A percentile compares a stretch with the other conserved stretches of the same genome.
Evolutionary conservation across 2,888 invertebrate species (phyloP).

Genomic region (Eilema caniola): DNA sequence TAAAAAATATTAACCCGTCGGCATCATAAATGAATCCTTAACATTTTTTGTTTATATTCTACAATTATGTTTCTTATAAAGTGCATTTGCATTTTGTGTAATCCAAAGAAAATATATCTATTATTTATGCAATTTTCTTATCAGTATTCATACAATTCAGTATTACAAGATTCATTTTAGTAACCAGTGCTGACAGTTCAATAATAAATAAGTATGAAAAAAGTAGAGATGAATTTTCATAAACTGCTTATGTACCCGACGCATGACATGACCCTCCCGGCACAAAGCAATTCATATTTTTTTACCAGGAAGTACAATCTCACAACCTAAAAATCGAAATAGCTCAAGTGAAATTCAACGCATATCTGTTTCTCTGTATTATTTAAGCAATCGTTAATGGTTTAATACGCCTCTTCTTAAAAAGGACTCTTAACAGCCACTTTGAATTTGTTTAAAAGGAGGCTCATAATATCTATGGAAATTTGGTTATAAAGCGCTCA

Average conservation of each 20-base stretch:
- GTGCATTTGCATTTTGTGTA: no score
- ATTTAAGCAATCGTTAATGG: not conserved
- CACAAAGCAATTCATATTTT: not conserved
- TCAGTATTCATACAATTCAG: not conserved
- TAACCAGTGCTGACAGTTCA: no score
- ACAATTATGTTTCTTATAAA: not conserved
- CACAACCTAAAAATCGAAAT: not conserved
- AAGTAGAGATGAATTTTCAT: no score
- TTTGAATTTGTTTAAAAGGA: not conserved
- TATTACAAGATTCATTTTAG: no score
- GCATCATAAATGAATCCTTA: not conserved
- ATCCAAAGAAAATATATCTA: no score
- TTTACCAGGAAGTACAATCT: not conserved
- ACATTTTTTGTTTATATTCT: not conserved
- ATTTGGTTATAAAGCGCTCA: not conserved
- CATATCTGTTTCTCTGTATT: not conserved
- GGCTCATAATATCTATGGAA: conserved; percentile 1
- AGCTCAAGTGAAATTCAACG: not conserved
- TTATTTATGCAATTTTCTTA: not conserved
- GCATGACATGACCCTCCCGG: not conserved
- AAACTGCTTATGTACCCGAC: no score
- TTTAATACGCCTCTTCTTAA: not conserved
- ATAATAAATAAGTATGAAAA: no score
- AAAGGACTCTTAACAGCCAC: not conserved
- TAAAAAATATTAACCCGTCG: conserved; percentile 34